Evolutionary conservation across 2,797 vertebrate genomes (phyloP), one percentile per base, ranked within the genome.

Genomic region (Bryconaethiops microstoma): DNA sequence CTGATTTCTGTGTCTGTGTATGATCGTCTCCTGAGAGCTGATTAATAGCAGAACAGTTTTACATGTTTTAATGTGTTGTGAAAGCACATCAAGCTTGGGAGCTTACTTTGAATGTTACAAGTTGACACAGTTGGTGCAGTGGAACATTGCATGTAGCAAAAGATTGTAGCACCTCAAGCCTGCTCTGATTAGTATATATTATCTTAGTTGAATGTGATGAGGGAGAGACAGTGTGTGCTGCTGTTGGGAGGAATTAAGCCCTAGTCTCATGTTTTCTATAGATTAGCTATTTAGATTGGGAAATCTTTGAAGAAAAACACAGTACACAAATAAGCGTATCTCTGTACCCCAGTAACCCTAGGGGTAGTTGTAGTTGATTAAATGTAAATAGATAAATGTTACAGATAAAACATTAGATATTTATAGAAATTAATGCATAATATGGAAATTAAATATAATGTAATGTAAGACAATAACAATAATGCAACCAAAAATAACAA

Each of bases 121-220:
- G 14, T 52, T 25, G 9, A 42, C 63, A 62, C 7, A 0, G 45
- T 71, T 21, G 19, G 9, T 16, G 5, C 42, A n/a, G 39, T 71
- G 57, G 67, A 62, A 45, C 48, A 19, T 21, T 4, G n/a, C 19
- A 6, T 23, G 57, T 55, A 21, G 7, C 74, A 55, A 67, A 48
- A 50, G 42, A 55, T 39, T 29, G 23, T 29, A 54, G 74, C 57
- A 55, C 35, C 48, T 50, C 29, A 64, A 35, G 62, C 25, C 13
- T 64, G 5, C 29, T 35, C 25, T 57, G 69, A 73, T 77, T 73
- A 72, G 23, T 59, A 67, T 55, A 23, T 39, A 21, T 65, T 39
- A 42, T 57, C 23, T 23, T 42, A 29, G 50, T 14, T 62, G 60
- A 42, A 57, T 12, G 63, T 8, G 21, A 45, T 48, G 25, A 74